phyloP scores from a whole-genome alignment of 2,113 vertebrate genomes.

The Herpetotheres cachinnans region DNA sequence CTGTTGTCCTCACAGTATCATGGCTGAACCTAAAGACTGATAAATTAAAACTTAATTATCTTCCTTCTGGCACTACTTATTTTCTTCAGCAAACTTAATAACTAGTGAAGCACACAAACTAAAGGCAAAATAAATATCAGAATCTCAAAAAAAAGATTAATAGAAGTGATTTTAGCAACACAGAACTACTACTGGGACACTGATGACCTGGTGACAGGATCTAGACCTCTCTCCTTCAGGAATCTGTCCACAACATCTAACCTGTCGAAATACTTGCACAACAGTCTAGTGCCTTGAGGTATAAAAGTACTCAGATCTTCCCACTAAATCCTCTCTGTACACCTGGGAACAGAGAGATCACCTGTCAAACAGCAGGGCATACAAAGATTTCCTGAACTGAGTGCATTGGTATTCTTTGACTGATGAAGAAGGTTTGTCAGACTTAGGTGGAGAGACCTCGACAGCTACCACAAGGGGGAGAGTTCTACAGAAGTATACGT shows the following conservation, averaged over 20 bases:
- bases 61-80: background rate
- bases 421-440: background rate
- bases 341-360: background rate
- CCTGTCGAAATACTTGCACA: background rate
- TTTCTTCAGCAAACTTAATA: background rate
- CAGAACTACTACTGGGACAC: background rate
- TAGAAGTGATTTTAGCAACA: background rate
- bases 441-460: background rate
- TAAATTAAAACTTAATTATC: background rate
- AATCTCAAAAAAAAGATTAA: background rate
- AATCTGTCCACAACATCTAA: background rate
- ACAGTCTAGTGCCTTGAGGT: background rate
- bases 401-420: background rate
- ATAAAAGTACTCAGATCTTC: background rate
- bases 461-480: background rate
- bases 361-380: background rate
- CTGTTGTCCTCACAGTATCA: background rate
- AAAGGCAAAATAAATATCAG: background rate
- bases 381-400: background rate
- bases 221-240: background rate
- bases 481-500: background rate
- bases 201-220: background rate
- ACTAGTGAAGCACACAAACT: background rate
- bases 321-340: accelerated
- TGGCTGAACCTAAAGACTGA: background rate